Base-by-base conservation (phyloP, 1,140 invertebrate genomes). In the Leptopilina boulardi region DNA sequence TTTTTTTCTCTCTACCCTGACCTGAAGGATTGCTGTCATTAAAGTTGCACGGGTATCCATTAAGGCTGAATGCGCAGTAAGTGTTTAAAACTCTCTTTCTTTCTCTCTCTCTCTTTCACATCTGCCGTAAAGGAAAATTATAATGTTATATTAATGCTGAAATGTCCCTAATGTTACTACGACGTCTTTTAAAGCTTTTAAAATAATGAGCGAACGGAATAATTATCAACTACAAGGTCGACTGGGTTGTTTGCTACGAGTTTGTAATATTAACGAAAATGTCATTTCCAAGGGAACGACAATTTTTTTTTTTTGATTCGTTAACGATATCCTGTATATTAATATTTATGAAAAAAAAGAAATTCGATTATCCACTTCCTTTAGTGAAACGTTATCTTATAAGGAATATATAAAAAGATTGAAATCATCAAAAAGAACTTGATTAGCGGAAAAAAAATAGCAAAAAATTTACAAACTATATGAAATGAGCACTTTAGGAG, bases 61-160 rank as follows among this genome's bases (percentile, higher is more conserved):
- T 51, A 51, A 51, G 47, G 47, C 47, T 18, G 47, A 51, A 51
- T 51, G 47, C 44, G 44, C 47, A 51, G 47, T 51, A 51, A 51
- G 47, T 51, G 47, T 51, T 51, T 51, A 51, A 51, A 51, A 51
- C n/a, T 18, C 47, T 51, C 34, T 38, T 9, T 38, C 8, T 38
- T n/a, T 51, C n/a, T n/a, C n/a, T n/a, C n/a, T n/a, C n/a, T n/a
- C n/a, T n/a, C n/a, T n/a, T n/a, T n/a, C n/a, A n/a, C 47, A 51
- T 51, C 47, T 18, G 47, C 15, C 47, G n/a, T 2, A 18, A 15
- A 51, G 47, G 47, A 18, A 51, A 51, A 51, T 51, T 51, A 51
- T 51, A 51, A 51, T 51, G 47, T 51, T 51, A 51, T 51, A 51
- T 51, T 51, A 51, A 51, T 51, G 47, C 47, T 51, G n/a, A 51